Conservation (phyloP, 2,797 vertebrate species). For the Tadarida brasiliensis region DNA sequence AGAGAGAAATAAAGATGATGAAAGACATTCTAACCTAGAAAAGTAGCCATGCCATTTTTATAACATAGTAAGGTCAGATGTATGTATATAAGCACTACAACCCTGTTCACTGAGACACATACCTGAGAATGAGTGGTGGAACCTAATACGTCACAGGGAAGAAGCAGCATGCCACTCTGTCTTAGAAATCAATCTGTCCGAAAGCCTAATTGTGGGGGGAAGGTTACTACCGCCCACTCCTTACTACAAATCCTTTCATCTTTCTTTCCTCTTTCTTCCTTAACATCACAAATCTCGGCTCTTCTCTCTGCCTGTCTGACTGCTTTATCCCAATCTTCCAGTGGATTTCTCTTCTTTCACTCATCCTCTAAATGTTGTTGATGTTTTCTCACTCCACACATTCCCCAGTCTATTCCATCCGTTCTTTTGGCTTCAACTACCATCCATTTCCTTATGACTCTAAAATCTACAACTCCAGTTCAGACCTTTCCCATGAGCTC, state of each 20-base stretch:
- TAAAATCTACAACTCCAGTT: slow-evolving; percentile 26
- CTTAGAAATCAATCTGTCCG: not conserved
- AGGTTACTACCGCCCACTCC: not conserved
- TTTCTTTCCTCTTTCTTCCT: not conserved
- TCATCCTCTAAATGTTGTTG: not conserved
- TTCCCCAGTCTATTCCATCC: not conserved
- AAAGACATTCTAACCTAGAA: slow-evolving; percentile 15
- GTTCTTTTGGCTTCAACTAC: not conserved
- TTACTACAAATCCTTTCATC: not conserved
- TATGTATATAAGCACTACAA: not conserved
- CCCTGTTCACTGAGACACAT: not conserved
- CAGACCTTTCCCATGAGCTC: slow-evolving; percentile 2
- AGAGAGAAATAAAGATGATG: slow-evolving; percentile 9
- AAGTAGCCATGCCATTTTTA: not conserved
- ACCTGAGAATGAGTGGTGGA: not conserved
- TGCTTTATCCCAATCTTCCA: not conserved
- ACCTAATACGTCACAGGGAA: not conserved
- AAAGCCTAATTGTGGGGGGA: not conserved
- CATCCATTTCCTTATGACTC: not conserved
- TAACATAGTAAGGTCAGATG: not conserved
- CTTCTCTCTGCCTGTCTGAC: not conserved
- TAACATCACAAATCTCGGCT: not conserved
- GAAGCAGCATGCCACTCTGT: not conserved
- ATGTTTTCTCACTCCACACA: not conserved
- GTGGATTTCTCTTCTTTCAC: not conserved